Evolutionary conservation across 2,797 vertebrate species (phyloP), one percentile per base, ranked within the genome.

Genomic region (Ctenochaetus hawaiiensis): DNA sequence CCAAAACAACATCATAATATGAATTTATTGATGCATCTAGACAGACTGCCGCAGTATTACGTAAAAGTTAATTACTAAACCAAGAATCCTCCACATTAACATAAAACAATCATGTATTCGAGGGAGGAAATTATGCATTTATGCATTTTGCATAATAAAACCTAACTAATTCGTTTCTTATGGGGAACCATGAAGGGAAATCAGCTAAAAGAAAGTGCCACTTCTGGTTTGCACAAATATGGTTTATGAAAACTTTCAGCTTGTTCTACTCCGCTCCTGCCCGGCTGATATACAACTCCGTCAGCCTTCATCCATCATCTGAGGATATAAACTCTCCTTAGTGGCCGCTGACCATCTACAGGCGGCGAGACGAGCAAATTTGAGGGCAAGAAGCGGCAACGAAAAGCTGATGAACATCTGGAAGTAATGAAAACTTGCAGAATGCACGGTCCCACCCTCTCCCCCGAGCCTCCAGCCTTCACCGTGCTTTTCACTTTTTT

Each of bases 361-460:
- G 54, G 54, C 30, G 54, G 81, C 13, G 3, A 63, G 70, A 84
- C n/a, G 51, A 80, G 73, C 81, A 81, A 73, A 80, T 77, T 63
- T 80, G 80, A 83, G 80, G 72, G 75, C 67, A 67, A 79, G 72
- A 77, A 75, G 91, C 81, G 43, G 84, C 79, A 56, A 49, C 39
- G 56, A 82, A 72, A 78, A 68, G 77, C 82, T 87, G 80, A 89
- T 60, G 68, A 90, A 95, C 95, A 96, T 96, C 95, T 96, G 95
- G 94, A 96, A 95, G 92, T 92, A 82, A 95, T 96, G 92, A 94
- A 92, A 91, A 89, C 73, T 91, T 75, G 70, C 88, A 89, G 83
- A 87, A 84, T 79, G 84, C 79, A 71, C 83, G 78, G 94, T 92
- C 92, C 93, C 95, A 93, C 95, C 95, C 95, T 93, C 92, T 94